A percentile compares a stretch with the other conserved stretches of the same genome.
Conservation (phyloP, 2,797 vertebrate species). For the Leucoraja ocellata region DNA sequence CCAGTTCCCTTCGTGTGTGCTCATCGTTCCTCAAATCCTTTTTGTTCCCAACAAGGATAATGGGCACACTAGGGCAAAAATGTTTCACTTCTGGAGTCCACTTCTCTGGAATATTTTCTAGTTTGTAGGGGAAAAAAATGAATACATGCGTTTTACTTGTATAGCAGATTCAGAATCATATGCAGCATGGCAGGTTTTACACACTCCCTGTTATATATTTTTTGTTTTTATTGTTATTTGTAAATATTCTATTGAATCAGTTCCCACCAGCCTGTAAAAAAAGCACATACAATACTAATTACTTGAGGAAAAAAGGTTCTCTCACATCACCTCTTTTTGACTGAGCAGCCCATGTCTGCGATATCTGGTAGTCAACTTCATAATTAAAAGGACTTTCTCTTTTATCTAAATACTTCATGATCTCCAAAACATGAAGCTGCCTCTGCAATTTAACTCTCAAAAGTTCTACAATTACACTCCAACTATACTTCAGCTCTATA, state of each 20-base stretch:
- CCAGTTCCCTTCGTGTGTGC: conserved; percentile 90
- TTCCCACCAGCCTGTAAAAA: background rate
- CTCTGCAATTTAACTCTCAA: background rate
- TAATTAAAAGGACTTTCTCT: background rate
- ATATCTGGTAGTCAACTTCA: background rate
- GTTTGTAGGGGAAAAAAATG: background rate
- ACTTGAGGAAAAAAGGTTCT: background rate
- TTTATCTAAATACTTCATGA: background rate
- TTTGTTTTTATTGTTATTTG: background rate
- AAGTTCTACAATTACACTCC: background rate
- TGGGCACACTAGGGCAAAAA: conserved; percentile 97
- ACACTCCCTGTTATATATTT: too few relatives aligned
- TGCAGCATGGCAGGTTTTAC: background rate
- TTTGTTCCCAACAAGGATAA: conserved; percentile 97
- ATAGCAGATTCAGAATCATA: background rate
- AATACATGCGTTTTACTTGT: background rate
- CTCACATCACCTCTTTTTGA: background rate
- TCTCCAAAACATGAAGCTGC: background rate
- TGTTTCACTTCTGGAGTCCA: conserved; percentile 98
- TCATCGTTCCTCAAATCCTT: conserved; percentile 96
- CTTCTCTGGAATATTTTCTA: conserved; percentile 99
- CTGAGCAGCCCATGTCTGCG: background rate
- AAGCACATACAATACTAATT: background rate
- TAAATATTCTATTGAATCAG: background rate
- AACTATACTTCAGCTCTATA: background rate